Conservation (phyloP, 2,113 vertebrate genomes). For the Boulengeromyrus knoepffleri region DNA sequence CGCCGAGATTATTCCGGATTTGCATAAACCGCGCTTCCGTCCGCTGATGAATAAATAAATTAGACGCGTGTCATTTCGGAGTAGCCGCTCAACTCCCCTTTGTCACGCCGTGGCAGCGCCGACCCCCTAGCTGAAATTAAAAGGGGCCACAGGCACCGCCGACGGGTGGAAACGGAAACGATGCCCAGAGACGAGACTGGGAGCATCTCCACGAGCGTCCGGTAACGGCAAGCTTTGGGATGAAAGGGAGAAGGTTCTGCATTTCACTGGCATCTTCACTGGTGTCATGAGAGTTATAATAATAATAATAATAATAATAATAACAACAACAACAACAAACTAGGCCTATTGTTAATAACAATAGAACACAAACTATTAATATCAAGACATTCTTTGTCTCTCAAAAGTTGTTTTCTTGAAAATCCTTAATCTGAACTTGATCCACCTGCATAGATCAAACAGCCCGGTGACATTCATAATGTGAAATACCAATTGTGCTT, state of each 20-base stretch:
- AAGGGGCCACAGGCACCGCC: slow-evolving; percentile 47
- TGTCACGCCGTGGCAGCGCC: slow-evolving; percentile 53
- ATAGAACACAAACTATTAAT: not conserved
- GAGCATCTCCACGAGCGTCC: not conserved
- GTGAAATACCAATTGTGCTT: not conserved
- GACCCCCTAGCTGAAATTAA: slow-evolving; percentile 55
- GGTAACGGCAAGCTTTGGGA: not conserved
- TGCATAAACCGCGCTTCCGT: slow-evolving; percentile 71
- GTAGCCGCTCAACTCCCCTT: slow-evolving; percentile 46
- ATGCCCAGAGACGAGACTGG: slow-evolving; percentile 51
- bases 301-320: not conserved
- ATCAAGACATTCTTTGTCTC: not conserved
- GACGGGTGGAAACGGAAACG: slow-evolving; percentile 40
- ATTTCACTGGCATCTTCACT: not conserved
- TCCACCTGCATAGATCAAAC: not conserved
- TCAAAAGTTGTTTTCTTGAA: not conserved
- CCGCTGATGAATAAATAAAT: slow-evolving; percentile 51
- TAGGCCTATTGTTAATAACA: not conserved
- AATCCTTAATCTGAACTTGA: not conserved
- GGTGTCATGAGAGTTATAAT: not conserved
- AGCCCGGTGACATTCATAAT: not conserved
- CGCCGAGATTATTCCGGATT: slow-evolving; percentile 62
- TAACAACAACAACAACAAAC: not conserved
- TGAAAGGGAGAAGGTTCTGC: not conserved
- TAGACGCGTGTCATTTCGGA: slow-evolving; percentile 62